Evolutionary conservation across 2,797 vertebrate species (phyloP), one percentile per base, ranked within the genome.

Genomic region (Acipenser ruthenus): DNA sequence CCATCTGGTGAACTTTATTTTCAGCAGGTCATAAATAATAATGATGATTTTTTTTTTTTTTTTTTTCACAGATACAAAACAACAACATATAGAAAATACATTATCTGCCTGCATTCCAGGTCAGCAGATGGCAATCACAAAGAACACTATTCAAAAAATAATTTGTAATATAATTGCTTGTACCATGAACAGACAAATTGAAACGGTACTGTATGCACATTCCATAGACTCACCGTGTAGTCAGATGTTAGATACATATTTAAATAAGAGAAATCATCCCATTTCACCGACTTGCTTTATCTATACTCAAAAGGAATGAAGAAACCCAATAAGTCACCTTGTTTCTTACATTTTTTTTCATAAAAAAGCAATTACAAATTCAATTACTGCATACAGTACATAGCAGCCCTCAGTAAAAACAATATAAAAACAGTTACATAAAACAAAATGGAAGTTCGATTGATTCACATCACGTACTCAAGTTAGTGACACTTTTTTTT

Each of bases 171-270:
- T 55, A 55, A 55, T 55, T 55, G 52, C 52, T n/a, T 55, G n/a
- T 55, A 55, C 9, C n/a, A 55, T 55, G 48, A 50, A 53, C 56
- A 49, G 6, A 18, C 56, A 50, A 10, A 59, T 60, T 47, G 48
- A 56, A 67, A 47, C n/a, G 13, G 49, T 59, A 23, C 18, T 23
- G 49, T 59, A 23, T 50, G 49, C 49, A 48, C 7, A 18, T 55
- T 67, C 10, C 58, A 49, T 65, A 52, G 12, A 13, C 37, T 60
- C n/a, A 48, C 65, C n/a, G 65, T 47, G 49, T 23, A 10, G 48
- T 48, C 48, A 12, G 48, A 12, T 11, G 11, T 49, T 4, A n/a
- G 8, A 9, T n/a, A 60, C 52, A 55, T 55, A 55, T 55, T 55
- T 55, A 5, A 6, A 55, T 55, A n/a, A n/a, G n/a, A 55, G 52